Percentiles rank a stretch among this genome's conserved stretches.
Conservation (phyloP, 2,797 vertebrate species). For the Anguilla marmorata region DNA sequence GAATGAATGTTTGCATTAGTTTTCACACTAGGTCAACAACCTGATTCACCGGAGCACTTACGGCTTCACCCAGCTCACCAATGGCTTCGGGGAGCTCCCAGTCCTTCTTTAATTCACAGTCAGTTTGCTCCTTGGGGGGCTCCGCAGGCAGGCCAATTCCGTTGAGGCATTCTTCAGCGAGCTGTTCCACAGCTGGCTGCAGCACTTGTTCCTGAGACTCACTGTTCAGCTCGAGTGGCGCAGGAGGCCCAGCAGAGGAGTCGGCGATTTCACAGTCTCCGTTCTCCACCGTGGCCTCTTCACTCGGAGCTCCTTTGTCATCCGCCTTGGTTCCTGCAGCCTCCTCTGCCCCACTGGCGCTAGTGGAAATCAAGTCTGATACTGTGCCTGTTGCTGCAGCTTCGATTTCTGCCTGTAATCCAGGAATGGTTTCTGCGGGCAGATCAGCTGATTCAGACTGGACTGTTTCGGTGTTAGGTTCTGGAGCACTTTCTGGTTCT, state of each 20-base stretch:
- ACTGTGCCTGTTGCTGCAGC: conserved; percentile 49
- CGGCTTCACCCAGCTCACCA: conserved; percentile 59
- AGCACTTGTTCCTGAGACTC: conserved; percentile 52
- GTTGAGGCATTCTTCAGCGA: conserved; percentile 63
- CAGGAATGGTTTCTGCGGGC: conserved; percentile 34
- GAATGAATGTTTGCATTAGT: conserved; percentile 44
- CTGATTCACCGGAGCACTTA: conserved; percentile 63
- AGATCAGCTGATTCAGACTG: conserved; percentile 26
- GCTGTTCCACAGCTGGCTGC: conserved; percentile 37
- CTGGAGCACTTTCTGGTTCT: conserved; percentile 23
- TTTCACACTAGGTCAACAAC: conserved; percentile 61
- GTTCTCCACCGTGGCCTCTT: conserved; percentile 65
- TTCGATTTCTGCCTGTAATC: conserved; percentile 41
- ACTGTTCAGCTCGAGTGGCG: conserved; percentile 61
- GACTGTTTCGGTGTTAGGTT: conserved; percentile 15
- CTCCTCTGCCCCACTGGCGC: conserved; percentile 27
- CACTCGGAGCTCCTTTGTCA: conserved; percentile 41
- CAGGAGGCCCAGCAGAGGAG: conserved; percentile 38
- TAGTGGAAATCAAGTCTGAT: conserved; percentile 61
- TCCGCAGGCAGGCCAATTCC: conserved; percentile 60
- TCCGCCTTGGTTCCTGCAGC: conserved; percentile 36
- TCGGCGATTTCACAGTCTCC: conserved; percentile 60
- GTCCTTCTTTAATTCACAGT: conserved; percentile 76
- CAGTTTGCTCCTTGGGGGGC: conserved; percentile 58
- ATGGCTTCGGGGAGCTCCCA: conserved; percentile 54